Evolutionary conservation across 2,888 invertebrate species (phyloP), one percentile per base, ranked within the genome.

Genomic region (Sinopyrophorus schimmeli): DNA sequence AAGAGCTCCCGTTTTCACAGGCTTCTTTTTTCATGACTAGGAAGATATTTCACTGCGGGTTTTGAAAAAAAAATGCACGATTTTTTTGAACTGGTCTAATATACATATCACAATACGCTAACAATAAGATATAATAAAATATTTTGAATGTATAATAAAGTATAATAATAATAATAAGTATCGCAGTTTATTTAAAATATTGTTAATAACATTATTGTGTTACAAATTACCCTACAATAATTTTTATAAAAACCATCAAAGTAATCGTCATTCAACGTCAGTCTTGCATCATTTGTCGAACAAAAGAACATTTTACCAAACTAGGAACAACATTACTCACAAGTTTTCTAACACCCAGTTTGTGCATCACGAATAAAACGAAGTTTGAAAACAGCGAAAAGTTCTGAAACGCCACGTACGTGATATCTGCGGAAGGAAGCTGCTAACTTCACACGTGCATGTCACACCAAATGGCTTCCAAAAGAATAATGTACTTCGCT

Each of bases 391-490:
- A 60, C 58, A 57, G 57, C 49, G 52, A 41, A 52, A 62, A 62
- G 57, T 62, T 62, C 55, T 59, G 53, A 57, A 57, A 59, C 59
- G 50, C 57, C 60, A 55, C 47, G 57, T 59, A 62, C 62, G 62
- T 63, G 64, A 63, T 64, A 63, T 63, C 62, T 51, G 55, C 59
- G 54, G 54, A 57, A 57, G 61, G 58, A 61, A 63, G 60, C 59
- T 62, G 64, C 60, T 56, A 62, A 62, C 60, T 62, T 59, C 60
- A 61, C 61, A 62, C 61, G 61, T 61, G 59, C 60, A 51, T 54
- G 58, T 60, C 58, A 59, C 58, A 57, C 54, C 56, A 55, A 61
- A 61, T 53, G 57, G 55, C 57, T 59, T 61, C 56, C 47, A 54
- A 60, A 58, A 60, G 57, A 61, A 55, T 61, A 57, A 61, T 58